phyloP scores from a whole-genome alignment of 1,140 invertebrate species.

The Pomphorhynchus laevis region DNA sequence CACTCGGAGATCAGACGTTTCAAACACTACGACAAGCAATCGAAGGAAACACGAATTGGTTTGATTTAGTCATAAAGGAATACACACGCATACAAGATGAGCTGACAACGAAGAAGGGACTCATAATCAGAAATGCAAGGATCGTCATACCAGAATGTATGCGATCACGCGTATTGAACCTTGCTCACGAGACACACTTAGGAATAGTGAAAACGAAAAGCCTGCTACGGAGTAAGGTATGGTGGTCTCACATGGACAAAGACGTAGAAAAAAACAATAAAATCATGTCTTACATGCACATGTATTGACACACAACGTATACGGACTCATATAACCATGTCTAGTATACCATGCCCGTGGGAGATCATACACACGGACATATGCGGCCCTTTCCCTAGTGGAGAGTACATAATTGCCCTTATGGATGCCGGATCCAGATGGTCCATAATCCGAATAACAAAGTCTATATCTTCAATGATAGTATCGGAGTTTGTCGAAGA shows the following conservation, averaged over 20 bases:
- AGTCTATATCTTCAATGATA: too few relatives aligned
- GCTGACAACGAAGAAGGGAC: background rate
- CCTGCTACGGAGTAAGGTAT: constrained; percentile 7
- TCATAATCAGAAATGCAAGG: background rate
- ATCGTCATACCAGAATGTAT: background rate
- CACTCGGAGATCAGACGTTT: too few relatives aligned
- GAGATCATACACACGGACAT: background rate
- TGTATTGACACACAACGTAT: too few relatives aligned
- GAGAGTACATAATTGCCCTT: background rate
- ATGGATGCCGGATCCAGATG: background rate
- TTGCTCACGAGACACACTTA: constrained; percentile 11
- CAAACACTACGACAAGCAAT: too few relatives aligned
- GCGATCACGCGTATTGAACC: background rate
- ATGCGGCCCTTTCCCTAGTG: background rate
- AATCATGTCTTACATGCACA: too few relatives aligned
- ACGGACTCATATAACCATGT: too few relatives aligned
- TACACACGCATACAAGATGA: background rate
- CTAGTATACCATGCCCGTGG: too few relatives aligned
- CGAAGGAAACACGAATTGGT: too few relatives aligned
- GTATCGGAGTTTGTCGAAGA: too few relatives aligned
- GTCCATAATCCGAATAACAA: background rate
- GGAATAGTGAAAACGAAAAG: constrained; percentile 12
- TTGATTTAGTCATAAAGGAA: background rate
- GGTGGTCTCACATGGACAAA: constrained; percentile 11
- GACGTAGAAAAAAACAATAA: constrained; percentile 9